Evolutionary conservation across 30 jellyfish, hydroid and myxozoan genomes (phyloP), one percentile per base, ranked within the genome.

Genomic region (Aurelia aurita complex sp. Pacific): DNA sequence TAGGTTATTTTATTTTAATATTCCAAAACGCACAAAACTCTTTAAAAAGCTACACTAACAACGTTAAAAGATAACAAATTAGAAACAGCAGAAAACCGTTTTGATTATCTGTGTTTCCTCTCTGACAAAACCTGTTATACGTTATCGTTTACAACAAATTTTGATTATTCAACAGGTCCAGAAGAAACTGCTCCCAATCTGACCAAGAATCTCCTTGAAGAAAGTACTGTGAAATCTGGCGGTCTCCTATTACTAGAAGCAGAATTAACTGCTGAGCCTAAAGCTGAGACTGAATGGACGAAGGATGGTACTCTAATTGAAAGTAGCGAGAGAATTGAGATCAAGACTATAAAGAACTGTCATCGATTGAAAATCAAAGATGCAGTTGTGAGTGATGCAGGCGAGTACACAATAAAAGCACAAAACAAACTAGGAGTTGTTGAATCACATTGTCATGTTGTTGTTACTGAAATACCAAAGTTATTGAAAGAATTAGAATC

Each of bases 401-500:
- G 97, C 43, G 13, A 57, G 32, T 95, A 85, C 91, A 76, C 53
- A 11, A 54, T 80, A 15, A 78, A 67, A 15, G 97, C 95, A 33
- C 87, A 77, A 53, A 95, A 95, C 67, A 73, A 79, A 51, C 73
- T 79, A 11, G 99, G 99, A 2, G 87, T 85, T 38, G 95, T 86
- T 35, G 57, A 59, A 29, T 73, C 94, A 16, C 43, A 79, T 9
- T 95, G 97, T 75, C 64, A 23, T 23, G 87, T 90, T 29, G 65
- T 14, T 50, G 91, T 95, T 4, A 15, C 63, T 23, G 89, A 88
- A 54, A 89, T 89, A 9, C 99, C 97, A 5, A 64, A 36, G 66
- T 79, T 95, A 59, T 69, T 70, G 42, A 80, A 40, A 38, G 92
- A 86, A 82, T 79, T 95, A 17, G 79, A 96, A 46, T 90, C 73